Evolutionary conservation across 2,888 invertebrate genomes (phyloP), one percentile per base, ranked within the genome.

Genomic region (Enoplolaimus lenunculus): DNA sequence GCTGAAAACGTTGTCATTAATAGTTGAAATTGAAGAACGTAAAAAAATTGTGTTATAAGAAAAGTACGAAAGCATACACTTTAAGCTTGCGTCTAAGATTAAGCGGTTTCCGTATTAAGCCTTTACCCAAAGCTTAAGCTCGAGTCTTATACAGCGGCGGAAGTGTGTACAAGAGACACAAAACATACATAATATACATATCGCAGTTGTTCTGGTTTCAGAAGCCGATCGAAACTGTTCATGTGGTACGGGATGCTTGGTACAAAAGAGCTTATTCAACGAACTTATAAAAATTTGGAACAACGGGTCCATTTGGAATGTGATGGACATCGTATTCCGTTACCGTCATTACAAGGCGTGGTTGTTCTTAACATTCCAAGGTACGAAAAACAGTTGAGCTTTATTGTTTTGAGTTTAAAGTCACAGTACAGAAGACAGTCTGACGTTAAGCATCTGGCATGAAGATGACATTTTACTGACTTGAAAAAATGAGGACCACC

Each of bases 291-390:
- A 80, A 95, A 97, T 83, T 85, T 97, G 64, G 95, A 95, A 74
- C 93, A 95, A 80, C 85, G 93, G 30, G 93, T 97, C 0, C 91
- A 93, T 76, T 81, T 95, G 30, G 95, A 95, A 82, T 95, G 95
- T 80, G 95, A 97, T 80, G 95, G 95, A 0, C 91, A 92, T 79
- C 85, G 92, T 74, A 94, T 97, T 76, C 94, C 94, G 0, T 83
- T 97, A 60, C 95, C 95, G 0, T 92, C 93, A 73, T 84, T 97
- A 34, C 95, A 95, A 82, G 95, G 77, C 60, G 94, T 95, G 78
- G 95, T 95, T 31, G 90, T 97, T 45, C 85, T 97, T 30, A 97
- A 97, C 83, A 97, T 97, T 81, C 90, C 90, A 72, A 89, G 89
- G 88, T 89, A 81, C 75, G 74, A 1, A 45, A 66, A 70, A 31